phyloP scores from a whole-genome alignment of 2,888 invertebrate genomes.

The Eupithecia centaureata region DNA sequence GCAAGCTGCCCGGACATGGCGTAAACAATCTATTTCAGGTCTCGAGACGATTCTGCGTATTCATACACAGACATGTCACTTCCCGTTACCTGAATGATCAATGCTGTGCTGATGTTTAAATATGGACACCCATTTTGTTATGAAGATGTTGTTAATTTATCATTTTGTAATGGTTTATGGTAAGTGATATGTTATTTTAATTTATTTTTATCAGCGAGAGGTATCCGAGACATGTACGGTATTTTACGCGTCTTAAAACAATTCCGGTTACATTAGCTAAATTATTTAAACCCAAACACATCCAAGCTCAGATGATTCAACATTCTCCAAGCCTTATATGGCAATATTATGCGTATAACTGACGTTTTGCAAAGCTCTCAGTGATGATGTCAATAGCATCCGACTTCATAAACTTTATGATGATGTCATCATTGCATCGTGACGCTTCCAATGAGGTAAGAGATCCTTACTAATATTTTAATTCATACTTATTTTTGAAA shows the following conservation, averaged over 20 bases:
- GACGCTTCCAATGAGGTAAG: conserved; percentile 22
- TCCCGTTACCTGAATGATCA: conserved; percentile 48
- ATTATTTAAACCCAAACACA: neutral
- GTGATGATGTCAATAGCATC: conserved; percentile 15
- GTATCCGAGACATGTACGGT: neutral
- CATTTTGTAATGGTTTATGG: conserved; percentile 6
- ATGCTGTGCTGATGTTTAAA: conserved; percentile 38
- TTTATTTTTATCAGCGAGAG: neutral
- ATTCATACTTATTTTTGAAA: neutral
- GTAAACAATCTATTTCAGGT: conserved; percentile 83
- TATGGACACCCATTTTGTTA: conserved; percentile 28
- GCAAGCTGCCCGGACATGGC: conserved; percentile 74
- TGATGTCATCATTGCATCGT: conserved; percentile 15
- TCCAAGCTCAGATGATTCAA: neutral
- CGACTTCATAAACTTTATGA: conserved; percentile 12
- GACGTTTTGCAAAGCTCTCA: conserved; percentile 14
- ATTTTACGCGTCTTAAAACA: neutral
- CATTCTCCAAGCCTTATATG: neutral
- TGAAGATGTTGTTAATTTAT: conserved; percentile 17
- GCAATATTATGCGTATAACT: neutral
- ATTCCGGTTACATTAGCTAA: neutral
- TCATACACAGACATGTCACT: conserved; percentile 60
- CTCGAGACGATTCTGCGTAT: conserved; percentile 68
- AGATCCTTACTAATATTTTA: neutral
- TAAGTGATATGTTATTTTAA: neutral